phyloP scores from a whole-genome alignment of 2,113 vertebrate species.

The Antigone vipio region DNA sequence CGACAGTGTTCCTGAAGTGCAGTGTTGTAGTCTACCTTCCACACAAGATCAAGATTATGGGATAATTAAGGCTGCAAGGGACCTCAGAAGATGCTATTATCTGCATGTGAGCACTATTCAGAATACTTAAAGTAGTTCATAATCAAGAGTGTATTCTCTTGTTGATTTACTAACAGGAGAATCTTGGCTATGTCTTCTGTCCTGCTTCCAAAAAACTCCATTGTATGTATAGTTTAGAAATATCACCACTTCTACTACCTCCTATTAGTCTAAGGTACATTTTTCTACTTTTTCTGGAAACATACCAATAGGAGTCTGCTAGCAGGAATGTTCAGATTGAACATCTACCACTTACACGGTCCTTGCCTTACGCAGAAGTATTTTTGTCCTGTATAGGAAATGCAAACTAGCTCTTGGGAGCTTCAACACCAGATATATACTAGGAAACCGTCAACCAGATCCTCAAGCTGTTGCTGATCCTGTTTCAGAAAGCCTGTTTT shows the following conservation, averaged over 20 bases:
- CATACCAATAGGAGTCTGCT: neutral
- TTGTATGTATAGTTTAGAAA: neutral
- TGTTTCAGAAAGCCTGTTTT: neutral
- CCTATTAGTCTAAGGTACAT: neutral
- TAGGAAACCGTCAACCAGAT: neutral
- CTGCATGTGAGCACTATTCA: neutral
- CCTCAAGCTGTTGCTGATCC: neutral
- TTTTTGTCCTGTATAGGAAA: neutral
- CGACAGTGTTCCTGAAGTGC: neutral
- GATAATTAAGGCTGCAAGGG: neutral
- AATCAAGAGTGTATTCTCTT: neutral
- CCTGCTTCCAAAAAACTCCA: neutral
- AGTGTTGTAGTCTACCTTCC: neutral
- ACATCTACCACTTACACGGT: neutral
- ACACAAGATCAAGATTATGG: neutral
- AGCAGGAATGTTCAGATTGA: neutral
- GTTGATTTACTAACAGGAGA: neutral
- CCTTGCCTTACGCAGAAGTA: neutral
- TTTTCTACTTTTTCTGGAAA: neutral
- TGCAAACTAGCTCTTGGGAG: neutral
- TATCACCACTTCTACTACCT: neutral
- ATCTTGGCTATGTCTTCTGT: neutral
- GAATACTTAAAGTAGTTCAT: neutral
- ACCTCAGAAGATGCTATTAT: neutral
- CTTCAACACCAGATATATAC: neutral